Conservation (phyloP, 2,113 vertebrate genomes). For the Australoheros scitulus region DNA sequence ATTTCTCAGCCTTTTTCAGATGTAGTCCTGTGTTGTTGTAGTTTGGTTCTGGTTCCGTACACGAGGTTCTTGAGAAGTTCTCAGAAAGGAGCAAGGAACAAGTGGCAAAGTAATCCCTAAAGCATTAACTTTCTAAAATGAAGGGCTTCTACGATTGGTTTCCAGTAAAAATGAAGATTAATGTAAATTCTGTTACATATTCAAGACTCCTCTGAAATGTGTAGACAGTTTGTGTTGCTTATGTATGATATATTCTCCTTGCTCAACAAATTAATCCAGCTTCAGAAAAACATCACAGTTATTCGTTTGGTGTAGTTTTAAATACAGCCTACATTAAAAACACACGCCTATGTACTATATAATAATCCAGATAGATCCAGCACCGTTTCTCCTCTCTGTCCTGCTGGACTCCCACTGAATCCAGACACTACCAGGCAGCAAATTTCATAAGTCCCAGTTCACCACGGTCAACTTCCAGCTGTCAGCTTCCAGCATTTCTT, state of each 20-base stretch:
- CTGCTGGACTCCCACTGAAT: constrained; percentile 14
- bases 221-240: background rate
- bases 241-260: background rate
- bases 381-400: constrained; percentile 16
- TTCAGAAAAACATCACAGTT: background rate
- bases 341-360: background rate
- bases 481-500: background rate
- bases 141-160: background rate
- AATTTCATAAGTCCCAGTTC: constrained; percentile 10
- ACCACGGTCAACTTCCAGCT: background rate
- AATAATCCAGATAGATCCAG: background rate
- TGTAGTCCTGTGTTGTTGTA: background rate
- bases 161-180: background rate
- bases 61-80: background rate
- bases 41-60: background rate
- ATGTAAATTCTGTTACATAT: background rate
- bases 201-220: background rate
- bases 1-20: background rate
- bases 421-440: background rate
- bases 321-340: background rate
- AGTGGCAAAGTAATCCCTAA: background rate
- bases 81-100: background rate
- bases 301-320: background rate
- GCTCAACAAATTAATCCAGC: background rate
- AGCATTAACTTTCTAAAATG: background rate